Evolutionary conservation across 2,113 vertebrate genomes (phyloP).

Genomic region (Pelmatolapia mariae): DNA sequence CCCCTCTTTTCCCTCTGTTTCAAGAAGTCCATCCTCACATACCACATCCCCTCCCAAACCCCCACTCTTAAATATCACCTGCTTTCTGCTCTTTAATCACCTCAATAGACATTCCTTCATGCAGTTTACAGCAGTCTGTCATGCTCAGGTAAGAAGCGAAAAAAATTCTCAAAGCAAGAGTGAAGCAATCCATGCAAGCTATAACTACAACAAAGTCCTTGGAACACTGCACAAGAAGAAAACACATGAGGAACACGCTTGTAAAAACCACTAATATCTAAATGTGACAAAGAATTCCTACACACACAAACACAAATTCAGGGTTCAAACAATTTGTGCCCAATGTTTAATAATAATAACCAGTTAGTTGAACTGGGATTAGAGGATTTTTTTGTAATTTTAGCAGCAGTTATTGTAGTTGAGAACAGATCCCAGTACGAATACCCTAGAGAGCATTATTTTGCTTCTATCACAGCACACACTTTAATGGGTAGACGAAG

Average conservation of each 20-base stretch:
- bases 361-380: neutral
- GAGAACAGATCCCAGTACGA: neutral
- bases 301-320: neutral
- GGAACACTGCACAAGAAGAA: neutral
- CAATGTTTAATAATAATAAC: fast-evolving
- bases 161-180: slow-evolving; percentile 38
- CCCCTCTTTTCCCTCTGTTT: neutral
- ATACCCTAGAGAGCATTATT: neutral
- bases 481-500: neutral
- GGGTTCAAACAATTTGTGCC: neutral
- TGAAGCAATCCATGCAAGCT: slow-evolving; percentile 48
- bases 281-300: neutral
- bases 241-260: neutral
- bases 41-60: slow-evolving; percentile 18
- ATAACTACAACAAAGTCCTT: neutral
- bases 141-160: slow-evolving; percentile 49
- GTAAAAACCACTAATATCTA: neutral
- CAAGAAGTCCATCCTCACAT: slow-evolving; percentile 54
- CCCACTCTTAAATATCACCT: slow-evolving; percentile 64
- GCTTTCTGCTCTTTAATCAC: slow-evolving; percentile 64
- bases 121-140: slow-evolving; percentile 58
- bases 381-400: neutral
- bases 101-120: slow-evolving; percentile 60
- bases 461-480: neutral
- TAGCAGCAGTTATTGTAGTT: neutral